Evolutionary conservation across 1,140 invertebrate genomes (phyloP).

Genomic region (Olivierus martensii): DNA sequence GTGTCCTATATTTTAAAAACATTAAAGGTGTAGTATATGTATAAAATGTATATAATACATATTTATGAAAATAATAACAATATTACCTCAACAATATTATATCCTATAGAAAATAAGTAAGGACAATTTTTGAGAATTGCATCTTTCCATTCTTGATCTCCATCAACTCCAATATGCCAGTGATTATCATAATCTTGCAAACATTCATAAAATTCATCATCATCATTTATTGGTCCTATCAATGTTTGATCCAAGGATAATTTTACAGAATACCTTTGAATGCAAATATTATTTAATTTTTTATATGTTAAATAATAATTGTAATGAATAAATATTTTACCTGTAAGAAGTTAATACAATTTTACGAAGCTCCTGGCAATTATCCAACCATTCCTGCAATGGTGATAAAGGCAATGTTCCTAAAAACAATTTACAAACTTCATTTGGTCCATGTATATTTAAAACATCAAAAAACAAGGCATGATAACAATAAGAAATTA

Average conservation of each 20-base stretch:
- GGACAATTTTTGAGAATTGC: conserved; percentile 29
- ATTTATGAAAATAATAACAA: neutral
- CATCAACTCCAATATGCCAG: conserved; percentile 36
- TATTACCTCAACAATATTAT: conserved; percentile 28
- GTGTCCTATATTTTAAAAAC: conserved; percentile 25
- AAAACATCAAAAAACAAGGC: neutral
- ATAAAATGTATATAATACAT: no score
- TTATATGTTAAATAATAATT: no score
- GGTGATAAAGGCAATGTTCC: no score
- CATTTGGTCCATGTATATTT: no score
- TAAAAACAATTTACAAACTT: no score
- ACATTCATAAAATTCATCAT: conserved; percentile 30
- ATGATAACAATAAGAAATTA: neutral
- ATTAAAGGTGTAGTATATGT: no score
- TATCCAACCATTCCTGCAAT: no score
- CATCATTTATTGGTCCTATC: conserved; percentile 27
- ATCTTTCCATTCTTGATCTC: conserved; percentile 29
- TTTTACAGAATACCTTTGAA: conserved; percentile 31
- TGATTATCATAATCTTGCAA: conserved; percentile 31
- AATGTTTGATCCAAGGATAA: conserved; percentile 35
- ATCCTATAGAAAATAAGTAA: conserved; percentile 34
- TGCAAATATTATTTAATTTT: no score
- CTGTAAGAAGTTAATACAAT: no score
- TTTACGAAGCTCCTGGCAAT: no score
- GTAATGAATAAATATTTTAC: no score